These are phyloP conservation scores for Sebastes diploproa DNA, from an alignment of 2,797 vertebrate genomes.

Conservation along the genomic window DNA sequence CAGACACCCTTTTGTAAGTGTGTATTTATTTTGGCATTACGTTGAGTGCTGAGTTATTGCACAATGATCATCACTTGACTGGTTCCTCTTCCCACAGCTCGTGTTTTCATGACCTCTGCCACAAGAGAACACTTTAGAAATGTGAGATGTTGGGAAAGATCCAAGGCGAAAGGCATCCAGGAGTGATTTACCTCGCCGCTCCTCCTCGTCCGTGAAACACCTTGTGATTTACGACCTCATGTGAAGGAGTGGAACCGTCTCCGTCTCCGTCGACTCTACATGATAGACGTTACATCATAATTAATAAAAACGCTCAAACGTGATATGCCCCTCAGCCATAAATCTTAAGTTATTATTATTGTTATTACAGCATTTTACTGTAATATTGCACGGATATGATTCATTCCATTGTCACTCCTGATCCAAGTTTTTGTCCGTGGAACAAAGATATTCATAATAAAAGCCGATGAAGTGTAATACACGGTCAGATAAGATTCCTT, in stretches of 20 bases:
- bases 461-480: conserved; percentile 2
- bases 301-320: background rate
- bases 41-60: conserved; percentile 34
- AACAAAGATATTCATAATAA: conserved; percentile 29
- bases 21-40: conserved; percentile 26
- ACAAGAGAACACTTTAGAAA: conserved; percentile 59
- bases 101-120: conserved; percentile 70
- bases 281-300: background rate
- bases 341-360: background rate
- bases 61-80: conserved; percentile 50
- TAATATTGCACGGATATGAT: background rate
- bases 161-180: conserved; percentile 44
- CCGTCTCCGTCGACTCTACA: background rate
- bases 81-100: conserved; percentile 59
- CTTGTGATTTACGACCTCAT: conserved; percentile 54
- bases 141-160: conserved; percentile 72
- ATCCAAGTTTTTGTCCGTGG: background rate
- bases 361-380: background rate
- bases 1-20: conserved; percentile 5
- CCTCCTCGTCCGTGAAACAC: conserved; percentile 52
- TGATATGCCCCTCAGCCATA: background rate
- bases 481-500: conserved; percentile 20
- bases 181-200: conserved; percentile 63
- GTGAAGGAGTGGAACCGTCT: background rate
- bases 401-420: background rate